A percentile compares a stretch with the other conserved stretches of the same genome.
These are phyloP conservation scores for Stegodyphus mimosarum DNA, from an alignment of 1,140 invertebrate species.

Conservation along the genomic window DNA sequence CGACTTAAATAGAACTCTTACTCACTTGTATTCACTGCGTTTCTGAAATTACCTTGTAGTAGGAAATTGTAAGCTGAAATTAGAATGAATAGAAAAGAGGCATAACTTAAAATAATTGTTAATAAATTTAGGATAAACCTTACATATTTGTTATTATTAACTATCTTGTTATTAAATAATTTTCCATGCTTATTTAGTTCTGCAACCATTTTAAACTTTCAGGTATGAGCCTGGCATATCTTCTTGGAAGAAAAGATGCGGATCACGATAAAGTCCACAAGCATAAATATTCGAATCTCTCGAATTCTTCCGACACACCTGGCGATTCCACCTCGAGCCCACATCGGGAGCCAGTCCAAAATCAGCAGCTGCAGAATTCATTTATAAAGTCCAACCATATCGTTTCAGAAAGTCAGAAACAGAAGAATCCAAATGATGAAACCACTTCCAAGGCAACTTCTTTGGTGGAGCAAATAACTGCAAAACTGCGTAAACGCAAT, in stretches of 20 bases:
- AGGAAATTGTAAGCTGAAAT: too few species aligned
- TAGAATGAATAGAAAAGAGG: too few species aligned
- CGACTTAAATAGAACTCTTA: too few species aligned
- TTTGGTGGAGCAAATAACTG: slow-evolving; percentile 34
- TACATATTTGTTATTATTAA: too few species aligned
- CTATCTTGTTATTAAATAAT: too few species aligned
- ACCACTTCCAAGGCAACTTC: neutral
- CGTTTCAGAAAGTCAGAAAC: neutral
- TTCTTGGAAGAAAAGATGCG: slow-evolving; percentile 29
- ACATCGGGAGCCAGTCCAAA: neutral
- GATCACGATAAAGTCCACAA: slow-evolving; percentile 18
- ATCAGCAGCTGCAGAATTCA: slow-evolving; percentile 9
- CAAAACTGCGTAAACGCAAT: slow-evolving; percentile 21
- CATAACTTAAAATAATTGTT: too few species aligned
- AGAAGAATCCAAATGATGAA: slow-evolving; percentile 3
- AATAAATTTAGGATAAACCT: too few species aligned
- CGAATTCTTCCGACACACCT: slow-evolving; percentile 1
- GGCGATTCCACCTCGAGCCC: neutral
- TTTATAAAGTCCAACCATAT: slow-evolving; percentile 22
- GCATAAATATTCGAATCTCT: slow-evolving; percentile 30
- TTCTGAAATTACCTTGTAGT: too few species aligned
- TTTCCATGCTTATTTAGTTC: too few species aligned
- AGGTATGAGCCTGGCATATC: slow-evolving; percentile 39
- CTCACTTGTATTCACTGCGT: too few species aligned
- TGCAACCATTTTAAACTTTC: neutral